A percentile compares a stretch with the other conserved stretches of the same genome.
These are phyloP conservation scores for Adrianichthys oophorus DNA, from an alignment of 2,797 vertebrate species.

Conservation along the genomic window DNA sequence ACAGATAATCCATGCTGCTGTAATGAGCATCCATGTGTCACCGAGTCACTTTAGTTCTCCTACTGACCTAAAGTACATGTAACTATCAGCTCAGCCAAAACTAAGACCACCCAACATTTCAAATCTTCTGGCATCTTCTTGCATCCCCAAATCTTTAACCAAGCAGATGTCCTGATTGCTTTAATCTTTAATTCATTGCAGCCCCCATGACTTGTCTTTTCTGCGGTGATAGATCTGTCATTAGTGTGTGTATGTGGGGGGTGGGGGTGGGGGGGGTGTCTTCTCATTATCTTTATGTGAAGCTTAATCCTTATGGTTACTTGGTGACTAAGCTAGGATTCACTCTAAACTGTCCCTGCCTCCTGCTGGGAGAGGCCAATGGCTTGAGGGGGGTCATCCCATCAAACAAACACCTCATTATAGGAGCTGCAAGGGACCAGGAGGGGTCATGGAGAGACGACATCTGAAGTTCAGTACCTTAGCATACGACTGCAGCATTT, in stretches of 20 bases:
- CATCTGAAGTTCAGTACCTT: slow-evolving; percentile 55
- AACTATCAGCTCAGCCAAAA: slow-evolving; percentile 12
- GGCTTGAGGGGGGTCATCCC: slow-evolving; percentile 63
- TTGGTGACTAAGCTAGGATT: slow-evolving; percentile 56
- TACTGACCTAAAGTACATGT: slow-evolving; percentile 11
- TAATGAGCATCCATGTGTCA: slow-evolving; percentile 31
- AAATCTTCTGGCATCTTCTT: slow-evolving; percentile 44
- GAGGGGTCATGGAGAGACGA: slow-evolving; percentile 55
- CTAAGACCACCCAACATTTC: slow-evolving; percentile 29
- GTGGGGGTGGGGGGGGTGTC: slow-evolving; percentile 48
- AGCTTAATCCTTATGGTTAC: slow-evolving; percentile 63
- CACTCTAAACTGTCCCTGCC: slow-evolving; percentile 51
- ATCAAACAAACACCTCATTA: slow-evolving; percentile 64
- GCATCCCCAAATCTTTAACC: slow-evolving; percentile 52
- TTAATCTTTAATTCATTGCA: slow-evolving; percentile 70
- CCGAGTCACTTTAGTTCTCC: slow-evolving; percentile 21
- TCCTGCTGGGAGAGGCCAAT: slow-evolving; percentile 58
- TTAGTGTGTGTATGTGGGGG: slow-evolving; percentile 55
- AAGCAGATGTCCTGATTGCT: slow-evolving; percentile 58
- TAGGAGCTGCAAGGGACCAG: slow-evolving; percentile 37
- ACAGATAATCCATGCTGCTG: slow-evolving; percentile 14
- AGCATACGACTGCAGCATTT: slow-evolving; percentile 7
- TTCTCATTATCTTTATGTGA: slow-evolving; percentile 72
- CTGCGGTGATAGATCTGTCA: slow-evolving; percentile 58
- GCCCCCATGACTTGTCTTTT: slow-evolving; percentile 57